Evolutionary conservation across 2,888 invertebrate genomes (phyloP), one percentile per base, ranked within the genome.

Genomic region (Liodrosophila aerea): DNA sequence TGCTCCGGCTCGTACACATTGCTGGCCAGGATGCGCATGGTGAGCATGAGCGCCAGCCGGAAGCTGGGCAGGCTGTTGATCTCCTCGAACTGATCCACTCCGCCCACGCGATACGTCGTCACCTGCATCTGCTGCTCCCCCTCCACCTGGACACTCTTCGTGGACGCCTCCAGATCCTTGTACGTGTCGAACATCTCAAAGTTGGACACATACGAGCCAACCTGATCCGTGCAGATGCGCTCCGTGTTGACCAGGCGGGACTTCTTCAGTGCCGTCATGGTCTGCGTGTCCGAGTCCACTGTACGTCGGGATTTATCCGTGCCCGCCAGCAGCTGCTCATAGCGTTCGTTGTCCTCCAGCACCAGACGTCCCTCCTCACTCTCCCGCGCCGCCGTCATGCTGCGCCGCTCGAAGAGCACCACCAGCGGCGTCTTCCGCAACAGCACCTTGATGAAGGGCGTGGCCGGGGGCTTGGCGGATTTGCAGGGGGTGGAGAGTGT

Each of bases 151-250:
- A 89, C 70, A 29, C 83, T 87, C 34, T 87, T 86, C 0, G 85
- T 86, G 1, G 81, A 76, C 1, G 82, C 78, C n/a, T 91, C 90
- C 27, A 92, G 76, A 43, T 89, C 89, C 4, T 91, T 90, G 72
- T 93, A 94, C 0, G 93, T 94, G 81, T 95, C 95, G 76, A 93
- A 93, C 93, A 95, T 94, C 73, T 95, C 94, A 92, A 95, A 96
- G 81, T 93, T 91, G 0, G 95, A 95, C 0, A 94, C 95, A 84
- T 93, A 94, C 0, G 93, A 91, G 1, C 91, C 91, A 2, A 91
- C 91, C 76, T 94, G 92, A 49, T 89, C 91, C 53, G 92, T 92
- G 51, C 90, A 89, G 0, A 92, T 91, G 16, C 91, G 90, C 1
- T 91, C 91, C 0, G 93, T 92, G 27, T 93, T 91, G 0, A 94